A percentile compares a stretch with the other conserved stretches of the same genome.
These are phyloP conservation scores for Drosophila melanosoma DNA, from an alignment of 2,888 invertebrate species.

Conservation along the genomic window DNA sequence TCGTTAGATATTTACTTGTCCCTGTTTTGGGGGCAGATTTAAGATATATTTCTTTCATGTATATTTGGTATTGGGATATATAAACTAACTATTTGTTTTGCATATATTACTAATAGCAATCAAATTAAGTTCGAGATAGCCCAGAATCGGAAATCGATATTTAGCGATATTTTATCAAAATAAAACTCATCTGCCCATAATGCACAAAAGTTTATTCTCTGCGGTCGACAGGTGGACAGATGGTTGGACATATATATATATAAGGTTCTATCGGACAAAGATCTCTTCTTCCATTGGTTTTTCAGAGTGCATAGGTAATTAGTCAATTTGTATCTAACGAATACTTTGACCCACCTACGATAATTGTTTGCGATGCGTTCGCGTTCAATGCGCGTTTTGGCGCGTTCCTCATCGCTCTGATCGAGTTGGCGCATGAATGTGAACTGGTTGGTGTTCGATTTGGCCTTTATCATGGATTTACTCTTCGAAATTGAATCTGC, in stretches of 20 bases:
- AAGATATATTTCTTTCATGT: neutral
- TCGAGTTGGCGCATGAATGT: slow-evolving; percentile 58
- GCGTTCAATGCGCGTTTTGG: slow-evolving; percentile 21
- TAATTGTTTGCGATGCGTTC: slow-evolving; percentile 48
- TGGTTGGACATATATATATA: neutral
- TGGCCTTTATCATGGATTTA: neutral
- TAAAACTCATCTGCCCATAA: neutral
- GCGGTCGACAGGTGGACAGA: neutral
- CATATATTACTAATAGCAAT: neutral
- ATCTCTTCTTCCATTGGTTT: neutral
- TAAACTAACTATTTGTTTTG: no score
- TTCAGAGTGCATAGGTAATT: neutral
- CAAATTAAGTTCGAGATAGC: neutral
- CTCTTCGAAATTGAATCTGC: neutral
- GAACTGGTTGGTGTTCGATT: slow-evolving; percentile 25
- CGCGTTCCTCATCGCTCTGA: slow-evolving; percentile 18
- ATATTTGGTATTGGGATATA: neutral
- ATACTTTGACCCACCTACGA: slow-evolving; percentile 33
- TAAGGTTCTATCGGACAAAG: neutral
- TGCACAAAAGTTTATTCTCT: neutral
- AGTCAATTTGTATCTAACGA: neutral
- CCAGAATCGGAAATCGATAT: neutral
- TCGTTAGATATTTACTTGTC: neutral
- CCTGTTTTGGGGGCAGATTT: neutral
- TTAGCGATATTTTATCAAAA: neutral